A percentile compares a stretch with the other conserved stretches of the same genome.
phyloP scores from a whole-genome alignment of 2,797 vertebrate species.

The Phaenicophaeus curvirostris region DNA sequence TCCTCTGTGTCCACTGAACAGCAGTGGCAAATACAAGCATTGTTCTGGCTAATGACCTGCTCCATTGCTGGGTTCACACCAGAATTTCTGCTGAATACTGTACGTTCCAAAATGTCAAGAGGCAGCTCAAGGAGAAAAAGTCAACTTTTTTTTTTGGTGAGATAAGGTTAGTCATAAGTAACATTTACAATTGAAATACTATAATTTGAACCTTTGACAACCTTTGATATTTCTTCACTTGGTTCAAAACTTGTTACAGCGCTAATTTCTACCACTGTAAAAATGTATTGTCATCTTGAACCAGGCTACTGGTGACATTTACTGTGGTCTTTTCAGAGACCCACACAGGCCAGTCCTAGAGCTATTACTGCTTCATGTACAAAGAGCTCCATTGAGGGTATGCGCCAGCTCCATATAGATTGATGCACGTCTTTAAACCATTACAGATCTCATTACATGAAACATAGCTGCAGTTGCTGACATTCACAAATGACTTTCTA shows the following conservation, averaged over 20 bases:
- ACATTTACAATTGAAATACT: neutral
- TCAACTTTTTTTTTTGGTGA: neutral
- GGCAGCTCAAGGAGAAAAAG: neutral
- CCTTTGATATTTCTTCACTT: conserved; percentile 30
- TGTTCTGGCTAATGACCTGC: neutral
- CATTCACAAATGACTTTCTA: neutral
- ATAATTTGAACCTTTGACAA: neutral
- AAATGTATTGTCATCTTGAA: neutral
- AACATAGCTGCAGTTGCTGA: neutral
- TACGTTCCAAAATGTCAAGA: neutral
- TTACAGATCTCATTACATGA: neutral
- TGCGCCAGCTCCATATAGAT: neutral
- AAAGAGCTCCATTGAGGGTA: conserved; percentile 33
- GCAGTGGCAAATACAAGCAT: neutral
- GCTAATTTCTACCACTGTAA: neutral
- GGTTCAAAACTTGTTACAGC: neutral
- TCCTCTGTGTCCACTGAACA: rapidly evolving
- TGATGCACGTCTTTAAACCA: neutral
- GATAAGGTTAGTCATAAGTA: neutral
- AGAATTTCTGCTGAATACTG: neutral
- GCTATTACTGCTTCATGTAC: neutral
- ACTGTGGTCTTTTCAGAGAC: neutral
- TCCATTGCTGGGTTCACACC: neutral
- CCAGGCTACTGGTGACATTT: neutral
- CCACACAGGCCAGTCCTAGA: neutral